Conservation (phyloP, 2,113 vertebrate species). For the Macroglossus sobrinus region DNA sequence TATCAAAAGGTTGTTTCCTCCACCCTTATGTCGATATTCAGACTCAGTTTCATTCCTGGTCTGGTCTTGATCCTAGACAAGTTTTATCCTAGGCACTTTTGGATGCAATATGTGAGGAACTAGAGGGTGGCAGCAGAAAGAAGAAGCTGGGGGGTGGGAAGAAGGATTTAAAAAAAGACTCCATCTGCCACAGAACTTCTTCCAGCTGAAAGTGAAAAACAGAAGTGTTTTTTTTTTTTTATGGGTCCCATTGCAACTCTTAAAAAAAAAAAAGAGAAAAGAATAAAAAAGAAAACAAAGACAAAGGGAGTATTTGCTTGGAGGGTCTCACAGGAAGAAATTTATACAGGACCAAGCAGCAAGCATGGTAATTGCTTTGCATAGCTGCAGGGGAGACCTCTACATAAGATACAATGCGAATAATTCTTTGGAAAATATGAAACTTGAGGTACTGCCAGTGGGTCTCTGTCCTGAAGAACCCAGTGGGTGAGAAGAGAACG, state of each 20-base stretch:
- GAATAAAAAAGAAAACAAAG: not conserved
- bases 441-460: not conserved
- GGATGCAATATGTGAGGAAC: conserved; percentile 57
- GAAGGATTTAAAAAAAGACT: conserved; percentile 39
- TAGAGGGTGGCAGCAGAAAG: conserved; percentile 41
- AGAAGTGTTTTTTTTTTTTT: conserved; percentile 39
- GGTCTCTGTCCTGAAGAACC: not conserved
- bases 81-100: conserved; percentile 62
- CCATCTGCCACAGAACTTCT: conserved; percentile 63
- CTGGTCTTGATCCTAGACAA: conserved; percentile 62
- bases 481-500: not conserved
- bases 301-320: not conserved
- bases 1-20: not conserved
- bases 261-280: not conserved
- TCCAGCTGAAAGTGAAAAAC: conserved; percentile 57
- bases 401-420: not conserved
- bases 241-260: conserved; percentile 4
- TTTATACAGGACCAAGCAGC: not conserved
- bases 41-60: conserved; percentile 65
- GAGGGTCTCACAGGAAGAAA: not conserved
- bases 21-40: conserved; percentile 64
- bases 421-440: not conserved
- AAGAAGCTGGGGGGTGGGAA: conserved; percentile 48
- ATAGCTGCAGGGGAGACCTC: not conserved
- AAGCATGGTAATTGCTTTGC: not conserved